phyloP scores from a whole-genome alignment of 2,888 invertebrate species.

The Mesochorus sp. region DNA sequence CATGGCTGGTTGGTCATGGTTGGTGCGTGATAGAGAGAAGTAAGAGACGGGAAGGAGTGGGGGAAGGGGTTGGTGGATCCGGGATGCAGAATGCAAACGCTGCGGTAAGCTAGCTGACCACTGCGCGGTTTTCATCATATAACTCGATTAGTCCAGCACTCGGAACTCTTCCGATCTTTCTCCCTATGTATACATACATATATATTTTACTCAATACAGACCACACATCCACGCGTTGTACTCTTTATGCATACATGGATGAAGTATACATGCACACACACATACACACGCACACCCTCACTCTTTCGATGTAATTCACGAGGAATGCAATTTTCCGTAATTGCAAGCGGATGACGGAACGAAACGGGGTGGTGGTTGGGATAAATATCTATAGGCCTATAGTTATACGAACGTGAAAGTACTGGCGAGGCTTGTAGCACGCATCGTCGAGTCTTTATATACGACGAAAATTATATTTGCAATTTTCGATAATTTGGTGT shows the following conservation, averaged over 20 bases:
- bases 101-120: conserved; percentile 77
- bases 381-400: background rate
- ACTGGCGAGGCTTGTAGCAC: conserved; percentile 25
- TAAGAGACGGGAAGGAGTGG: conserved; percentile 12
- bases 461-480: conserved; percentile 67
- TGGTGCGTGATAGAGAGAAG: conserved; percentile 23
- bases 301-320: conserved; percentile 73
- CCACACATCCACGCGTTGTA: conserved; percentile 7
- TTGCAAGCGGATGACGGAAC: conserved; percentile 70
- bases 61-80: conserved; percentile 46
- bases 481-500: conserved; percentile 64
- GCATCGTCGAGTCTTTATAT: conserved; percentile 68
- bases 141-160: conserved; percentile 78
- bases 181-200: background rate
- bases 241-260: conserved; percentile 56
- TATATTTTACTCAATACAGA: background rate
- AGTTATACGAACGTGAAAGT: conserved; percentile 15
- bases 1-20: conserved; percentile 25
- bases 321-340: conserved; percentile 78
- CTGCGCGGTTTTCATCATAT: conserved; percentile 78
- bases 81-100: conserved; percentile 73
- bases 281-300: conserved; percentile 19
- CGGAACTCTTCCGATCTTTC: conserved; percentile 55
- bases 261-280: background rate
- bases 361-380: conserved; percentile 48